Conservation (phyloP, 2,113 vertebrate species). For the Phylloscopus trochilus region DNA sequence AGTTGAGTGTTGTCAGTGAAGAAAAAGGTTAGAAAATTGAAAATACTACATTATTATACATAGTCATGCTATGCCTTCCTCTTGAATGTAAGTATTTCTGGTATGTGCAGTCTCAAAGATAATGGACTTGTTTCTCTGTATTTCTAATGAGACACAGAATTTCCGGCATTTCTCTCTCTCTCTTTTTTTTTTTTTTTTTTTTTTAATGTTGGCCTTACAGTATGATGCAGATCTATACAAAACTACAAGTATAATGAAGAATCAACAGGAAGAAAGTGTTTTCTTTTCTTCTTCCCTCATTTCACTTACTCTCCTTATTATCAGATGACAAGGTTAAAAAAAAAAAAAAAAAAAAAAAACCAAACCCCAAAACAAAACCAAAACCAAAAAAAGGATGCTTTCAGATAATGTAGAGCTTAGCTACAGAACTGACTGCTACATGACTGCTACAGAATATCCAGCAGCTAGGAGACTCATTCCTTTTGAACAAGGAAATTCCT, state of each 20-base stretch:
- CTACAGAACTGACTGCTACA: neutral
- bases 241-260: neutral
- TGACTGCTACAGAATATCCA: neutral
- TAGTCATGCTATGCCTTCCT: neutral
- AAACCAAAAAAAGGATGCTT: neutral
- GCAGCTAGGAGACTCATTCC: neutral
- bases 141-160: neutral
- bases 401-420: neutral
- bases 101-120: neutral
- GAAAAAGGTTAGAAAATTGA: neutral
- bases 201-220: neutral
- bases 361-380: too few species aligned
- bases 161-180: neutral
- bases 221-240: neutral
- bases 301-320: neutral
- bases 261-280: neutral
- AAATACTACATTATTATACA: neutral
- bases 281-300: constrained; percentile 7
- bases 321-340: neutral
- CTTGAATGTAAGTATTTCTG: neutral
- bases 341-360: neutral
- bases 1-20: neutral
- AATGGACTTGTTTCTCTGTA: neutral
- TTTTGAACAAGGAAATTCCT: neutral
- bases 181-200: neutral